Evolutionary conservation across 2,113 vertebrate species (phyloP).

Genomic region (Ictalurus punctatus): DNA sequence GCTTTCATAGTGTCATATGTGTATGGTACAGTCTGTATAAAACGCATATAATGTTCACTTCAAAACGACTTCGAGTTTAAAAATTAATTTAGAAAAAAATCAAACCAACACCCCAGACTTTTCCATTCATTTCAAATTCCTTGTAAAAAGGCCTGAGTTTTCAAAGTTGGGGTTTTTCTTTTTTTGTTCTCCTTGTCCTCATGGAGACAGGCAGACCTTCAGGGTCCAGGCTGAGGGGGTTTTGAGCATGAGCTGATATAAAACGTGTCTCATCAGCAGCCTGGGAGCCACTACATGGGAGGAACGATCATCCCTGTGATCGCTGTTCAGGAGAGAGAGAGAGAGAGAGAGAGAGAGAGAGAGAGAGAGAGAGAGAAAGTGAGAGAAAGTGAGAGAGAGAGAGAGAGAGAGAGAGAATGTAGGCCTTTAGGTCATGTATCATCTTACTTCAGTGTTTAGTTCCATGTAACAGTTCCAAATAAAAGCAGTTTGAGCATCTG

Average conservation of each 20-base stretch:
- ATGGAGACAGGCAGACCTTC: conserved; percentile 77
- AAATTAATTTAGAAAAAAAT: conserved; percentile 51
- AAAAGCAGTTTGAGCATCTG: conserved; percentile 66
- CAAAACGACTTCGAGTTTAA: conserved; percentile 30
- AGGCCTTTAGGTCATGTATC: conserved; percentile 10
- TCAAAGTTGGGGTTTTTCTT: conserved; percentile 49
- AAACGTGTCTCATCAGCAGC: conserved; percentile 87
- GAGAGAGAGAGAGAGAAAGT: background rate
- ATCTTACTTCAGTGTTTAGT: conserved; percentile 28
- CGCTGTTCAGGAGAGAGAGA: conserved; percentile 73
- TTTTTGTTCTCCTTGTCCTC: conserved; percentile 48
- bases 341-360: conserved; percentile 70
- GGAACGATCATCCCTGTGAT: conserved; percentile 96
- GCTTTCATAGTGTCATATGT: conserved; percentile 71
- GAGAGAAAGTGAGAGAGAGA: background rate
- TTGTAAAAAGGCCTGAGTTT: conserved; percentile 98
- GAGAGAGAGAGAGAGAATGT: conserved; percentile 16
- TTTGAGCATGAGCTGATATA: conserved; percentile 75
- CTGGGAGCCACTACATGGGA: conserved; percentile 95
- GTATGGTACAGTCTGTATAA: conserved; percentile 67
- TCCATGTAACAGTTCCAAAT: conserved; percentile 21
- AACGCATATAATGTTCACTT: conserved; percentile 44
- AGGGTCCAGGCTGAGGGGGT: conserved; percentile 80
- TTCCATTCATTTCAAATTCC: conserved; percentile 73
- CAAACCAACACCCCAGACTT: conserved; percentile 43